phyloP scores from a whole-genome alignment of 2,797 vertebrate species.

The Nannoperca obscura region DNA sequence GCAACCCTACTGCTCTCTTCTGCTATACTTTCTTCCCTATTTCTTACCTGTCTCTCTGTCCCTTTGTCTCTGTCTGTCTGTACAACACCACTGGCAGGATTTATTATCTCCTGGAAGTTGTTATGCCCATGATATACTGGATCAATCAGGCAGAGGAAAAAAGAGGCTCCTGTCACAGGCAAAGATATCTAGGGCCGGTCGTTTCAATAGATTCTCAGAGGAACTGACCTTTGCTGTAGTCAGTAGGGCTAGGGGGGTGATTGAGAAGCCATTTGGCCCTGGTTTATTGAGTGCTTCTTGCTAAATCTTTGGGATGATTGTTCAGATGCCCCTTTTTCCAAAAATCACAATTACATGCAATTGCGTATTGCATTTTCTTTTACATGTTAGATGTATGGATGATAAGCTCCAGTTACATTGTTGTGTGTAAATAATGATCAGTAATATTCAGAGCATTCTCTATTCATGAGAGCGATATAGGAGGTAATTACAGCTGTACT shows the following conservation, averaged over 20 bases:
- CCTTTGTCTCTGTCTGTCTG: constrained; percentile 30
- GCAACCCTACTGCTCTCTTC: not conserved
- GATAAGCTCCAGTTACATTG: constrained; percentile 18
- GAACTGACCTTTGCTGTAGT: constrained; percentile 76
- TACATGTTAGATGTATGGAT: not conserved
- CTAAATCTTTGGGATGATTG: constrained; percentile 49
- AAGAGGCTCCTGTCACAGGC: constrained; percentile 60
- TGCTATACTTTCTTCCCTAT: not conserved
- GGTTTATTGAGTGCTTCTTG: constrained; percentile 59
- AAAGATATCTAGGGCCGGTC: constrained; percentile 60
- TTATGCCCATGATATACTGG: constrained; percentile 65
- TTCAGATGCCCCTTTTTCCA: constrained; percentile 14
- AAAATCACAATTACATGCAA: constrained; percentile 17
- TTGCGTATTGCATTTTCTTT: not conserved
- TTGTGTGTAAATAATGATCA: constrained; percentile 40
- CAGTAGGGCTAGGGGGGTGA: constrained; percentile 47
- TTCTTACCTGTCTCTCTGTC: constrained; percentile 8
- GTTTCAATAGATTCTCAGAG: constrained; percentile 61
- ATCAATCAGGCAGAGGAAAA: constrained; percentile 68
- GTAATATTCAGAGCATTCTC: constrained; percentile 37
- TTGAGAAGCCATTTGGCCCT: constrained; percentile 49
- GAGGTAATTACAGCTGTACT: constrained; percentile 33
- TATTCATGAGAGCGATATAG: constrained; percentile 35
- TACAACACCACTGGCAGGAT: constrained; percentile 48
- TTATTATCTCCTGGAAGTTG: constrained; percentile 70